phyloP scores from a whole-genome alignment of 2,113 vertebrate genomes.

The Neodon shergylaensis region DNA sequence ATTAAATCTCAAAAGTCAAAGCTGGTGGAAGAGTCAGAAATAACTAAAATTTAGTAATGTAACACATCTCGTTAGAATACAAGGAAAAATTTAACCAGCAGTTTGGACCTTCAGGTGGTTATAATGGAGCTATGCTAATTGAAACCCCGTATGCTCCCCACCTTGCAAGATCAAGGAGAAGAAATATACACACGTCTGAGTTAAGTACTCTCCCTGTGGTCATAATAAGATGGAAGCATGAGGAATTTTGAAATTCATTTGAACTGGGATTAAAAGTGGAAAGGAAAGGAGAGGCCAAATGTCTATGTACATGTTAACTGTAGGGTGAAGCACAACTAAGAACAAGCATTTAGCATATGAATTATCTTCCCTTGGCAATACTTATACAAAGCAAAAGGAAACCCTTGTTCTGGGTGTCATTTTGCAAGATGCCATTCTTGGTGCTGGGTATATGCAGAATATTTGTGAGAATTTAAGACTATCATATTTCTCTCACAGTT shows the following conservation, averaged over 20 bases:
- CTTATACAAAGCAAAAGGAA: not conserved
- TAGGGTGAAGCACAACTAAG: slow-evolving; percentile 2
- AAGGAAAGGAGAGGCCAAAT: not conserved
- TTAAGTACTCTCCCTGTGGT: not conserved
- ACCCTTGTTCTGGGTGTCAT: not conserved
- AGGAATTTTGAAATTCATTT: not conserved
- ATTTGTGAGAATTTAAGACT: not conserved
- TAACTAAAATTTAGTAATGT: not conserved
- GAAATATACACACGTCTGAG: not conserved
- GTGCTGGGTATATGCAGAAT: not conserved
- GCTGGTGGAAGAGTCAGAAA: not conserved
- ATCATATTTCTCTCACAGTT: not conserved
- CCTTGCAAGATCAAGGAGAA: not conserved
- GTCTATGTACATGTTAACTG: not conserved
- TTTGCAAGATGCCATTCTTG: slow-evolving; percentile 48
- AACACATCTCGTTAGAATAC: not conserved
- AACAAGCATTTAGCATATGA: slow-evolving; percentile 43
- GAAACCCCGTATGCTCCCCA: not conserved
- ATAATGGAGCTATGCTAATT: slow-evolving; percentile 3
- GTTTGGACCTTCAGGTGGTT: not conserved
- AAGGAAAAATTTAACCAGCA: not conserved
- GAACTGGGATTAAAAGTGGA: not conserved
- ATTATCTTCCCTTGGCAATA: not conserved
- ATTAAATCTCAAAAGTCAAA: not conserved
- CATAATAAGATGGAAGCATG: not conserved